Base-by-base conservation (phyloP, 1,140 invertebrate species). In the Neodiprion virginianus region DNA sequence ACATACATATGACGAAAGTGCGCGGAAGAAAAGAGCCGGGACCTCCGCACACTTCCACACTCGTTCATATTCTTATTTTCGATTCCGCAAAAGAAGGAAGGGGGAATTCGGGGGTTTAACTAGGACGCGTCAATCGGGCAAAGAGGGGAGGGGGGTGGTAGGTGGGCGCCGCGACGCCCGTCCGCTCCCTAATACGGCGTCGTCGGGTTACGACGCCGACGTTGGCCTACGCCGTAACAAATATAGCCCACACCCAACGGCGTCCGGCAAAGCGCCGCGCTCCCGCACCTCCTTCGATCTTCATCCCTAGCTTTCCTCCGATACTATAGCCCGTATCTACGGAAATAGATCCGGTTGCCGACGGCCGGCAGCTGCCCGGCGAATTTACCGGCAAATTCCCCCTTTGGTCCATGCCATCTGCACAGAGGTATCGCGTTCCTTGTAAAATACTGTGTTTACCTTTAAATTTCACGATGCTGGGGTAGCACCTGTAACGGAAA, bases 161-260 rank as follows among this genome's bases (percentile, higher is more conserved):
- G 77, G 78, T 77, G 72, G 75, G 40, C 72, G 80, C 77, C 79
- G 76, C 77, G 76, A 78, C 77, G 76, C 75, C 74, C 79, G 79
- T 79, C 23, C 83, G 82, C 87, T 86, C 79, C 87, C 87, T 86
- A 88, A 88, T 87, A 88, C 86, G 87, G 87, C 77, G 79, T 84
- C 85, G 78, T 78, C 75, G 74, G 77, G 76, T 79, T 80, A 69
- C 76, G 69, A 61, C 75, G 75, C 77, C 75, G 72, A 61, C 53
- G 53, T 61, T 76, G 76, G 81, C 79, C 80, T 81, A 81, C 81
- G 80, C 81, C 79, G 75, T 84, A 78, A 83, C 86, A 76, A 81
- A 87, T 88, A 88, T 88, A 88, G 86, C 75, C 23, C 74, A 75
- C 74, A 47, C 73, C 68, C 23, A 66, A 40, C 72, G n/a, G 53